phyloP scores from a whole-genome alignment of 2,113 vertebrate species.

The Burhinus bistriatus region DNA sequence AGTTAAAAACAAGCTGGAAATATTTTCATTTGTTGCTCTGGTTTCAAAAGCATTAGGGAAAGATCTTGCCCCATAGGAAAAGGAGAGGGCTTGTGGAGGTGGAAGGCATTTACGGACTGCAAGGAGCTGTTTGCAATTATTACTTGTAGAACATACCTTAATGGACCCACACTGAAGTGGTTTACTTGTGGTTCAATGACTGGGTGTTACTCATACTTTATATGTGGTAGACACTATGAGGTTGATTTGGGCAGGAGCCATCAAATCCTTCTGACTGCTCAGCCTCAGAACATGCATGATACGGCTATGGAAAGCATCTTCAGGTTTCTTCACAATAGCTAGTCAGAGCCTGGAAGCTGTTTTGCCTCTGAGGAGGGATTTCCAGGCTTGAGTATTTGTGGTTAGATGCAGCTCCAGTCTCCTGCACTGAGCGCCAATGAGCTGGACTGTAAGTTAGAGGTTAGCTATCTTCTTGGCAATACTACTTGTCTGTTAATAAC shows the following conservation, averaged over 20 bases:
- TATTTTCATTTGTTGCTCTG: neutral
- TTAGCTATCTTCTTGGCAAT: neutral
- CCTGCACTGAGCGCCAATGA: accelerated
- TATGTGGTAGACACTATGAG: neutral
- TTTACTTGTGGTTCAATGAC: neutral
- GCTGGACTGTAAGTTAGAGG: neutral
- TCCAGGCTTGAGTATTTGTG: neutral
- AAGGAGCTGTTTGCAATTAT: neutral
- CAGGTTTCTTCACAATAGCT: neutral
- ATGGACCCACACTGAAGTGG: neutral
- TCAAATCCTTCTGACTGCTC: neutral
- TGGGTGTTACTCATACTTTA: neutral
- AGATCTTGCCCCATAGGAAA: neutral
- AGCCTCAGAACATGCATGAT: neutral
- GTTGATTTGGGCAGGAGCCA: slow-evolving; percentile 8
- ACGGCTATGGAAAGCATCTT: neutral
- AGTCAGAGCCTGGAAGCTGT: neutral
- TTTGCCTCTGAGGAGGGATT: slow-evolving; percentile 3
- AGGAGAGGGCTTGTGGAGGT: neutral
- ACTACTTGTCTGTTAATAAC: neutral
- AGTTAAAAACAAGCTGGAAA: neutral
- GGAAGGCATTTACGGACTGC: neutral
- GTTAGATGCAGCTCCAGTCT: neutral
- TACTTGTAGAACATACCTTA: neutral
- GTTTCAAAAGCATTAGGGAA: neutral